phyloP scores from a whole-genome alignment of 2,113 vertebrate species.

The Porphyrio hochstetteri region DNA sequence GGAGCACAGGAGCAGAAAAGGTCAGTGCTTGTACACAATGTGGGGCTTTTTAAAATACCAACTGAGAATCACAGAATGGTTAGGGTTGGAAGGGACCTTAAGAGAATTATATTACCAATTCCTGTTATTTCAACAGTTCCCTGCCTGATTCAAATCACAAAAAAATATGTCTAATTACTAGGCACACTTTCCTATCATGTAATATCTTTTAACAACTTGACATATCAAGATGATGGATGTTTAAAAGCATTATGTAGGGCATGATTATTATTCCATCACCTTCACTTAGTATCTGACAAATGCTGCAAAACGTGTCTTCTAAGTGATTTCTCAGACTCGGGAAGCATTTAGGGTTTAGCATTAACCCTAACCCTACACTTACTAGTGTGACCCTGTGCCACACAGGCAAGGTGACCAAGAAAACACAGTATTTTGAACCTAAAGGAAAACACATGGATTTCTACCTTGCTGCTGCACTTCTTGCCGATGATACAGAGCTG shows the following conservation, averaged over 20 bases:
- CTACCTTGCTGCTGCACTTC: background rate
- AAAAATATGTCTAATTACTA: background rate
- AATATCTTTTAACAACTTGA: background rate
- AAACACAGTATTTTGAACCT: background rate
- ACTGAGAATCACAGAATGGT: background rate
- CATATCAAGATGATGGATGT: background rate
- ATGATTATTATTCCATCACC: background rate
- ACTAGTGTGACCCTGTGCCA: background rate
- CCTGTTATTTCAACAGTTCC: background rate
- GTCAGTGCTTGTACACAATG: background rate
- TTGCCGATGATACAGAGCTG: too few species aligned
- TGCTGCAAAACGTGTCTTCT: background rate
- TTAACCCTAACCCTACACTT: background rate
- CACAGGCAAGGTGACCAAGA: background rate
- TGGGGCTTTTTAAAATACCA: background rate
- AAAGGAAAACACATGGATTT: background rate
- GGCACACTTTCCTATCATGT: background rate
- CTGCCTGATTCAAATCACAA: background rate
- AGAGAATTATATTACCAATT: background rate
- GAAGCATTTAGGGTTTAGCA: background rate
- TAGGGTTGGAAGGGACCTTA: background rate
- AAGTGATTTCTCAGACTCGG: background rate
- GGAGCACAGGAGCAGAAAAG: background rate
- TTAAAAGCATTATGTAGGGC: background rate
- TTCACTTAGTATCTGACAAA: background rate